phyloP scores from a whole-genome alignment of 1,140 invertebrate genomes.

The Drosophila saltans region DNA sequence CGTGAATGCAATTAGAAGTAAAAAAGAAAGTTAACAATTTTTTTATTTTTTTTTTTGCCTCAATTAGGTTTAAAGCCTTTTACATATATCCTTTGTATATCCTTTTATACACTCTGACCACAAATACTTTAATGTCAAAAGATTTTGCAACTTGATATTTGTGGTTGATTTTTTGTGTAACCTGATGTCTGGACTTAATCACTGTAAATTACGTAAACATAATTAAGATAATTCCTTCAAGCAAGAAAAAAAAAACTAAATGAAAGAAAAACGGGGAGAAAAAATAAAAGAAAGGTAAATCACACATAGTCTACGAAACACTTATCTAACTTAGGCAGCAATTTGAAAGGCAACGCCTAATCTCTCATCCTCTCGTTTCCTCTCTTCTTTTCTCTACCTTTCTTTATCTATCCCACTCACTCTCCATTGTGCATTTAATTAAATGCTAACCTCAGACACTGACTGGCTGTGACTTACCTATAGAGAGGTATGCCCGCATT shows the following conservation, averaged over 20 bases:
- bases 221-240: constrained; percentile 73
- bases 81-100: neutral
- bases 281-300: constrained; percentile 33
- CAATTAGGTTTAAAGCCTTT: constrained; percentile 42
- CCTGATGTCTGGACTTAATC: constrained; percentile 59
- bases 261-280: constrained; percentile 13
- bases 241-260: constrained; percentile 41
- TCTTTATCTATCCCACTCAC: constrained; percentile 21
- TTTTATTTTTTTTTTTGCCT: constrained; percentile 3
- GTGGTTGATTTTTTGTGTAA: constrained; percentile 45
- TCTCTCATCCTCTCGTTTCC: neutral
- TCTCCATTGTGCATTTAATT: constrained; percentile 76
- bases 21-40: constrained; percentile 21
- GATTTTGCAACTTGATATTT: constrained; percentile 22
- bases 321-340: constrained; percentile 15
- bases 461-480: constrained; percentile 86
- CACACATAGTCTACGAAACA: constrained; percentile 44
- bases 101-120: constrained; percentile 27
- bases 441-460: constrained; percentile 51
- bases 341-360: constrained; percentile 59
- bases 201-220: constrained; percentile 80
- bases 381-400: neutral
- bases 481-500: constrained; percentile 93
- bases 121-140: constrained; percentile 43
- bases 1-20: constrained; percentile 66